Percentiles rank a stretch among this genome's conserved stretches.
phyloP scores from a whole-genome alignment of 2,888 invertebrate genomes.

The Pimpla rufipes region DNA sequence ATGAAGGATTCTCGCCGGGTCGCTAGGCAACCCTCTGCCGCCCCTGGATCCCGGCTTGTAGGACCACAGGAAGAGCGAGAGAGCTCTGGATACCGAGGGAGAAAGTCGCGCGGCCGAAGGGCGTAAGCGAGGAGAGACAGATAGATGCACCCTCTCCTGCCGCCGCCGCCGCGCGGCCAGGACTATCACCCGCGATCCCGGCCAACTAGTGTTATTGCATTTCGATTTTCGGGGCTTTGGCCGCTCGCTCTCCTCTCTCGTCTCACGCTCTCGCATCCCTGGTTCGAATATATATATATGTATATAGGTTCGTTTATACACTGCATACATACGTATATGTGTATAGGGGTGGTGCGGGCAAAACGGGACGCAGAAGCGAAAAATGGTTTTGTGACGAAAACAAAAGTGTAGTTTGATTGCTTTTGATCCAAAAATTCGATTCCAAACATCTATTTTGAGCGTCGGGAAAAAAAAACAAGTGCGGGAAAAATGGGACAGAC shows the following conservation, averaged over 20 bases:
- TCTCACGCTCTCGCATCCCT: slow-evolving; percentile 42
- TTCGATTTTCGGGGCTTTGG: slow-evolving; percentile 67
- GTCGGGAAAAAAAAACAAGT: too few relatives aligned
- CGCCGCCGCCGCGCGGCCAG: slow-evolving; percentile 24
- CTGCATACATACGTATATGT: not conserved
- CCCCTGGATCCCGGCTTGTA: slow-evolving; percentile 67
- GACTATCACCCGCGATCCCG: slow-evolving; percentile 65
- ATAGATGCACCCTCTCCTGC: slow-evolving; percentile 65
- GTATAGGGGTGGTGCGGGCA: too few relatives aligned
- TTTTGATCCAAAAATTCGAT: too few relatives aligned
- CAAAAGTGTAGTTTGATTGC: too few relatives aligned
- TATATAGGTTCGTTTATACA: not conserved
- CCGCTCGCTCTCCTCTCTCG: slow-evolving; percentile 27
- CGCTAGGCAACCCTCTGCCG: slow-evolving; percentile 73
- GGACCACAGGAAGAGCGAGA: slow-evolving; percentile 48
- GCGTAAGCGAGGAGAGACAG: slow-evolving; percentile 54
- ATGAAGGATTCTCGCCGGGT: slow-evolving; percentile 63
- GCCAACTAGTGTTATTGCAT: slow-evolving; percentile 70
- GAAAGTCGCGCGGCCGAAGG: slow-evolving; percentile 27
- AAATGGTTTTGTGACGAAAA: too few relatives aligned
- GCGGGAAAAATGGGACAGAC: too few relatives aligned
- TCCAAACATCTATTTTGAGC: too few relatives aligned
- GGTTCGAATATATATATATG: too few relatives aligned
- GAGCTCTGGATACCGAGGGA: slow-evolving; percentile 5
- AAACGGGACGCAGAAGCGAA: too few relatives aligned